phyloP scores from a whole-genome alignment of 2,888 invertebrate species.

The Leucania comma region DNA sequence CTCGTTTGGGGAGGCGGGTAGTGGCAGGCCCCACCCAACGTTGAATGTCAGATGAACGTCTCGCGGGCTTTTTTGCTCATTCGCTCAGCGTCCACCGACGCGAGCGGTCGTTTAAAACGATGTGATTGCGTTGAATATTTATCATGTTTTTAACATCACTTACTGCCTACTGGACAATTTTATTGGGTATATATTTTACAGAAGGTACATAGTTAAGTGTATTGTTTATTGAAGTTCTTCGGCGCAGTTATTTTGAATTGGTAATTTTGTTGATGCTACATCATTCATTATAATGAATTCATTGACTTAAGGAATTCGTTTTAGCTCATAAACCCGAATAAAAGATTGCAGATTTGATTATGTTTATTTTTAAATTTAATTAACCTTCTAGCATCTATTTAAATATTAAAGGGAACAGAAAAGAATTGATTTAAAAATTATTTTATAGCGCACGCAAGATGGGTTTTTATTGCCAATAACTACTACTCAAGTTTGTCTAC shows the following conservation, averaged over 20 bases:
- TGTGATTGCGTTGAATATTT: conserved; percentile 51
- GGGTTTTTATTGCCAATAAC: neutral
- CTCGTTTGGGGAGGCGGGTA: conserved; percentile 84
- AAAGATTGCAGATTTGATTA: conserved; percentile 24
- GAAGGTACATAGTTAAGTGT: conserved; percentile 31
- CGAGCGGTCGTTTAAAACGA: conserved; percentile 68
- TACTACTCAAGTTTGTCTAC: too few species aligned
- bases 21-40: conserved; percentile 82
- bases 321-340: conserved; percentile 25
- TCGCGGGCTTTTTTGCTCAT: conserved; percentile 84
- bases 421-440: neutral
- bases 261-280: conserved; percentile 47
- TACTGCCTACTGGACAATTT: conserved; percentile 49
- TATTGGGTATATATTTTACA: conserved; percentile 44
- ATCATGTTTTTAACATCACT: conserved; percentile 58
- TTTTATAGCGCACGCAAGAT: neutral
- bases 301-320: conserved; percentile 32
- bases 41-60: conserved; percentile 86
- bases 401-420: neutral
- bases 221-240: conserved; percentile 38
- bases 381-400: neutral
- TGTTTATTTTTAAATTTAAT: conserved; percentile 31
- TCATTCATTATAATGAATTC: conserved; percentile 34
- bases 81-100: conserved; percentile 81
- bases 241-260: conserved; percentile 38